Conservation (phyloP, 2,797 vertebrate genomes). For the Sebastes baramenuke region DNA sequence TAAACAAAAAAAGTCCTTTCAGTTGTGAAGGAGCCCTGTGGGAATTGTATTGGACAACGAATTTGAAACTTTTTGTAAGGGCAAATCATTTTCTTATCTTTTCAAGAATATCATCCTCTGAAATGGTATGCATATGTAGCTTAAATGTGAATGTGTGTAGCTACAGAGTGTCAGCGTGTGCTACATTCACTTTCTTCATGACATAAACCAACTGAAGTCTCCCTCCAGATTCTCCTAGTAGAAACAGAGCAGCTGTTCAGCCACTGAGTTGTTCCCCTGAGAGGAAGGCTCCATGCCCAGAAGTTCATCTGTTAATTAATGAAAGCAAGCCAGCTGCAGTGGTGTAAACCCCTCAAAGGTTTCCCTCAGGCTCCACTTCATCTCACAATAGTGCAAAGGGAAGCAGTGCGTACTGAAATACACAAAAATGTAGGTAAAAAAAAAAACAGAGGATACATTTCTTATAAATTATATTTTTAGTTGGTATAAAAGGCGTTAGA, state of each 20-base stretch:
- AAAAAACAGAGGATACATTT: neutral
- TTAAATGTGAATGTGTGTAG: neutral
- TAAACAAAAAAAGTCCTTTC: neutral
- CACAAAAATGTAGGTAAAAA: neutral
- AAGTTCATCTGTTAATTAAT: constrained; percentile 49
- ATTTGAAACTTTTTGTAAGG: neutral
- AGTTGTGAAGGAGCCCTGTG: no score
- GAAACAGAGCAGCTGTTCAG: constrained; percentile 51
- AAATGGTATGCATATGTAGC: neutral
- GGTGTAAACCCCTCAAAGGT: constrained; percentile 10
- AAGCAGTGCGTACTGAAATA: neutral
- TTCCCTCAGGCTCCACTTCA: constrained; percentile 15
- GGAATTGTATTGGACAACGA: neutral
- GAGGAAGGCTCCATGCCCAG: neutral
- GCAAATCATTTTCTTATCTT: neutral
- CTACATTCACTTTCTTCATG: neutral
- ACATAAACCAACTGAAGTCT: neutral
- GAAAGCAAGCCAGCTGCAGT: constrained; percentile 41
- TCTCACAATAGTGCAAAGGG: neutral
- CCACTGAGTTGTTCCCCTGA: neutral
- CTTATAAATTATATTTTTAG: constrained; percentile 53
- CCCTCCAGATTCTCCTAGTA: neutral
- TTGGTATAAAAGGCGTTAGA: constrained; percentile 46
- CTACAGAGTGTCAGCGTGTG: neutral
- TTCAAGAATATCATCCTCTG: neutral